Evolutionary conservation across 2,888 invertebrate species (phyloP).

Genomic region (Octodonta nipae): DNA sequence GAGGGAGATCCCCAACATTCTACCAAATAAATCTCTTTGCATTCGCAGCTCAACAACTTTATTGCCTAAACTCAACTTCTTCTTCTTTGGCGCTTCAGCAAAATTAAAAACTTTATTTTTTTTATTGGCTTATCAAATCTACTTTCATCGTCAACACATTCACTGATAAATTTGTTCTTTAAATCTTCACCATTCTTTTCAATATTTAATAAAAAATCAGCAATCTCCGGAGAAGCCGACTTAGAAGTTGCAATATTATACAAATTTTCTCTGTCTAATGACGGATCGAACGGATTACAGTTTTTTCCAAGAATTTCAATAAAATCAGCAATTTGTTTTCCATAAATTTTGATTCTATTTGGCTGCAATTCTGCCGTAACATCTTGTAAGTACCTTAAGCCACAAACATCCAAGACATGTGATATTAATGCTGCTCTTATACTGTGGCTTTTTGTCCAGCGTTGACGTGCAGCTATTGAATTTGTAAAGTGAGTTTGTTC

Average conservation of each 20-base stretch:
- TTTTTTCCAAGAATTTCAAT: constrained; percentile 11
- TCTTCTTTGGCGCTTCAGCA: no score
- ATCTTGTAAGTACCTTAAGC: constrained; percentile 10
- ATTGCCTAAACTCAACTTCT: constrained; percentile 10
- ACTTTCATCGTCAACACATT: constrained; percentile 10
- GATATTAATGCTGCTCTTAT: constrained; percentile 9
- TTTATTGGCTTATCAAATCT: constrained; percentile 15
- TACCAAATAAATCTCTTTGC: constrained; percentile 16
- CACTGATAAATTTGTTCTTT: constrained; percentile 11
- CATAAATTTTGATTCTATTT: constrained; percentile 8
- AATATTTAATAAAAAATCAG: constrained; percentile 21
- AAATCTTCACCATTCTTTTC: constrained; percentile 13
- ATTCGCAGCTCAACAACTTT: constrained; percentile 14
- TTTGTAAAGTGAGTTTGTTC: constrained; percentile 16
- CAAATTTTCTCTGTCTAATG: constrained; percentile 13
- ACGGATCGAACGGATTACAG: constrained; percentile 14
- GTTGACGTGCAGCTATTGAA: constrained; percentile 4
- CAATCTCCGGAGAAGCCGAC: constrained; percentile 5
- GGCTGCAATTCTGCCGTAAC: constrained; percentile 10
- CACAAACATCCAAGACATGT: constrained; percentile 12
- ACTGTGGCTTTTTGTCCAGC: constrained; percentile 6
- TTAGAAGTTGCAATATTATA: constrained; percentile 17
- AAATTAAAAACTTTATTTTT: no score
- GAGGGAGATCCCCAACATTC: constrained; percentile 14
- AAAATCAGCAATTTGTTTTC: constrained; percentile 11